Percentiles rank a stretch among this genome's conserved stretches.
Conservation (phyloP, 2,113 vertebrate genomes). For the Sinocyclocheilus rhinocerous region DNA sequence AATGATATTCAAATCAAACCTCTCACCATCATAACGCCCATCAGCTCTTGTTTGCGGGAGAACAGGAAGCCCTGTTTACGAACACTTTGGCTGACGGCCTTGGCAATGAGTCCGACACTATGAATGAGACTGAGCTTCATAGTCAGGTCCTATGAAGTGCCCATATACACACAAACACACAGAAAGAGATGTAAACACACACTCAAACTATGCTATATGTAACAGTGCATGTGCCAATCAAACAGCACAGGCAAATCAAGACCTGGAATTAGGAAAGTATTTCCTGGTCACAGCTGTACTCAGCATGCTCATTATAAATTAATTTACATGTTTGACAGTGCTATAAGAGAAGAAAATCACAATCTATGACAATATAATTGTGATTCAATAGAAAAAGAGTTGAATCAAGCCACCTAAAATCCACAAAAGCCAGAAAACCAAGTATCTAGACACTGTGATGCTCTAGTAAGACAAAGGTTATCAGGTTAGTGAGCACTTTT, state of each 20-base stretch:
- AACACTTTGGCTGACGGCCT: constrained; percentile 74
- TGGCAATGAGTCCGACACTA: constrained; percentile 85
- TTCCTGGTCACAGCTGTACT: neutral
- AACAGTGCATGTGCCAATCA: neutral
- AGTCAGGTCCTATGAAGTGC: constrained; percentile 79
- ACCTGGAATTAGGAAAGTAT: neutral
- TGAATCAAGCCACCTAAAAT: constrained; percentile 31
- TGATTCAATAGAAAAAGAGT: constrained; percentile 29
- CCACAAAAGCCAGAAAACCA: constrained; percentile 28
- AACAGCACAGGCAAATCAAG: constrained; percentile 14
- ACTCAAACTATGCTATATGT: neutral
- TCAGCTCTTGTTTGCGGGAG: constrained; percentile 84
- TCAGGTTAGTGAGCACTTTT: constrained; percentile 56
- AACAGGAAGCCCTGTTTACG: constrained; percentile 80
- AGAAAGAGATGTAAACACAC: neutral
- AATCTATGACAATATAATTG: constrained; percentile 14
- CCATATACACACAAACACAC: constrained; percentile 43
- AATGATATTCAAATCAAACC: neutral
- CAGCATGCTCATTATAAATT: neutral
- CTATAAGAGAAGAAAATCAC: constrained; percentile 1
- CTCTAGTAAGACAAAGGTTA: constrained; percentile 39
- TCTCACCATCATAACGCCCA: constrained; percentile 86
- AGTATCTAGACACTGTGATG: neutral
- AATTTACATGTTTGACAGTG: neutral
- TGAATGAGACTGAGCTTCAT: constrained; percentile 90